Conservation (phyloP, 2,888 invertebrate species). For the Platycnemis pennipes region DNA sequence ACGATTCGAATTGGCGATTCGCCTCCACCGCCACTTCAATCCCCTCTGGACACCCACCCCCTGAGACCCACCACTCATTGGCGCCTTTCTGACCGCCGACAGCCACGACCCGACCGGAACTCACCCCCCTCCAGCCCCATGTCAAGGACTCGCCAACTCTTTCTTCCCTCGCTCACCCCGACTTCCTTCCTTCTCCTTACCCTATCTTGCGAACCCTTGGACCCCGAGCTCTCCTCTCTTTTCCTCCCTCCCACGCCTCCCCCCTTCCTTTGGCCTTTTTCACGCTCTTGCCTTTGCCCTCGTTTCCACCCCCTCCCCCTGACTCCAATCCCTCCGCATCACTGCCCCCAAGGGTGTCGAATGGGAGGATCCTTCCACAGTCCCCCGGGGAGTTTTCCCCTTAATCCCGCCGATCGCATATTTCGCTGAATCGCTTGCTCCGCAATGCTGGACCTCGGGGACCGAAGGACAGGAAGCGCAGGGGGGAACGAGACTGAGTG, state of each 20-base stretch:
- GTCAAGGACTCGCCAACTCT: neutral
- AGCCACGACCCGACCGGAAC: conserved; percentile 43
- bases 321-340: neutral
- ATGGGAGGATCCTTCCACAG: neutral
- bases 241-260: neutral
- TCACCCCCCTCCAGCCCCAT: neutral
- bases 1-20: conserved; percentile 46
- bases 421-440: conserved; percentile 64
- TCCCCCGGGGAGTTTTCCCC: neutral
- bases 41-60: too few species aligned
- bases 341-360: neutral
- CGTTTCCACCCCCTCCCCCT: neutral
- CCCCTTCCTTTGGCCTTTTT: neutral
- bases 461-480: neutral
- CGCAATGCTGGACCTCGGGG: conserved; percentile 41
- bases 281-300: neutral
- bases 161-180: neutral
- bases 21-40: neutral
- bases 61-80: conserved; percentile 44
- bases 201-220: neutral
- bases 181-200: neutral
- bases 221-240: too few species aligned
- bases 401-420: conserved; percentile 59
- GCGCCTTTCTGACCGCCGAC: conserved; percentile 60
- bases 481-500: neutral